Conservation (phyloP, 2,797 vertebrate genomes). For the Tiaroga cobitis region DNA sequence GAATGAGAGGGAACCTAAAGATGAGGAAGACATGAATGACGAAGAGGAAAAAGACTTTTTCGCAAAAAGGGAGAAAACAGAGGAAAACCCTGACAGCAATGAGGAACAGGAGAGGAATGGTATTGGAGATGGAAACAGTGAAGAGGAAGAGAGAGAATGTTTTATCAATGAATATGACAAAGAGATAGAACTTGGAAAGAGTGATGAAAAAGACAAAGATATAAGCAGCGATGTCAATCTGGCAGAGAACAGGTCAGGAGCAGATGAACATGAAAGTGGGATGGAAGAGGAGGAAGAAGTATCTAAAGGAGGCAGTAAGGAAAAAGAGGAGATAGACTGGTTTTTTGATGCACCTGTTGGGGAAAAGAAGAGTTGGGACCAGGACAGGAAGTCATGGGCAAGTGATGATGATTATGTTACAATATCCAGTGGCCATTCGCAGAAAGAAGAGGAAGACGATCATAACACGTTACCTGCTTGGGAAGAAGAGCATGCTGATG, state of each 20-base stretch:
- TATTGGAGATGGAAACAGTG: neutral
- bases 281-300: neutral
- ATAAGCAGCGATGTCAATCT: neutral
- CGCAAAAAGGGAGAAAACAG: neutral
- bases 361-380: neutral
- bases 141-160: neutral
- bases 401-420: constrained; percentile 17
- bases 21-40: neutral
- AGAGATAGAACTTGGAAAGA: neutral
- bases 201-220: neutral
- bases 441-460: constrained; percentile 15
- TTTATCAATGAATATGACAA: neutral
- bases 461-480: neutral
- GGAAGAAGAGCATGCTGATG: neutral
- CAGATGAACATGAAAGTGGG: neutral
- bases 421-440: neutral
- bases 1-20: neutral
- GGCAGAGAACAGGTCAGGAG: neutral
- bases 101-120: neutral
- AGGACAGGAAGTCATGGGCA: constrained; percentile 1
- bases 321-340: neutral
- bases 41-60: neutral
- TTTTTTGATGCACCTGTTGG: constrained; percentile 2
- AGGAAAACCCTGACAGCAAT: neutral
- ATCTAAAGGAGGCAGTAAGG: neutral